These are phyloP conservation scores for Aphelenchoides besseyi DNA, from an alignment of 1,140 invertebrate genomes.

Conservation along the genomic window DNA sequence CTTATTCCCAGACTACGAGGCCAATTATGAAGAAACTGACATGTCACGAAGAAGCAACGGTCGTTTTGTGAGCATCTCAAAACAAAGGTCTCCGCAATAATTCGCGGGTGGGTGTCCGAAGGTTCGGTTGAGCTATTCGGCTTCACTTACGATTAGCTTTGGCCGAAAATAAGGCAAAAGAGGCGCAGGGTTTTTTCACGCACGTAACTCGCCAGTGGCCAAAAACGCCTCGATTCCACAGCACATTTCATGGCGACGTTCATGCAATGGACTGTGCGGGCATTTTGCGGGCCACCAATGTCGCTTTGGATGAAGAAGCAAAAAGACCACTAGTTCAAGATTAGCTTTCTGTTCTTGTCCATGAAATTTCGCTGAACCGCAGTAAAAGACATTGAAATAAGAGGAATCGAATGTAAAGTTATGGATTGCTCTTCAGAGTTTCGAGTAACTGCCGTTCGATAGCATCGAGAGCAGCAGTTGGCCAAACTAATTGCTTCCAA, in stretches of 20 bases:
- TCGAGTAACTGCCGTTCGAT: no score
- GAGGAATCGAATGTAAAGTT: no score
- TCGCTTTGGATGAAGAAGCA: neutral
- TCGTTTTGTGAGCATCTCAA: no score
- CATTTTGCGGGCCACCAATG: neutral
- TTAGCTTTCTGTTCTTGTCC: neutral
- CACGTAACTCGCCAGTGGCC: no score
- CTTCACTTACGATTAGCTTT: neutral
- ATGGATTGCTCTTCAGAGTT: no score
- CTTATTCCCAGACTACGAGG: no score
- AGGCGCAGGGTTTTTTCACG: neutral
- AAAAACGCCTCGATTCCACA: slow-evolving; percentile 5
- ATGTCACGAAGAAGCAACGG: no score
- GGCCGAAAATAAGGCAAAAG: neutral
- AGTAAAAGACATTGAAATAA: no score
- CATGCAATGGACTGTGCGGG: neutral
- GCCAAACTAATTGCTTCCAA: no score
- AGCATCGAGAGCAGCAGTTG: no score
- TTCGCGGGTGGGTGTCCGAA: neutral
- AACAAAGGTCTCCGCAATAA: neutral
- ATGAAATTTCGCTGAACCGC: no score
- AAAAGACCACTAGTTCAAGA: neutral
- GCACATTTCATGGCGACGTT: neutral
- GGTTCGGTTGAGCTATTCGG: neutral
- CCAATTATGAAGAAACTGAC: no score